Base-by-base conservation (phyloP, 2,888 invertebrate species). In the Bhutanitis thaidina region DNA sequence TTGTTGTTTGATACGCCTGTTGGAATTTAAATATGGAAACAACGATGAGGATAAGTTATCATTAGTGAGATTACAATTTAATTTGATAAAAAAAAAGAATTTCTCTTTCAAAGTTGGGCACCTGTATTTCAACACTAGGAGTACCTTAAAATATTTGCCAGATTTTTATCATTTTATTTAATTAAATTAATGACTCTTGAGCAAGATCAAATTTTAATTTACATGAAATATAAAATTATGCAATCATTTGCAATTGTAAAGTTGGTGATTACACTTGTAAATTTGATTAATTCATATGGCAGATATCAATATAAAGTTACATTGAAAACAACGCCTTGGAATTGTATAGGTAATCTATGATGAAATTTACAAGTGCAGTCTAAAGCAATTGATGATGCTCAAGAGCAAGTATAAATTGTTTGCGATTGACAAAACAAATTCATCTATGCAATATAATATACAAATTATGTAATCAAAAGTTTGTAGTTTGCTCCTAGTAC, bases 61-160 rank as follows among this genome's bases (percentile, higher is more conserved):
- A 77, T 77, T 74, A 78, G 77, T 81, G 81, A 85, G 80, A 85
- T 84, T 83, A 73, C 74, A 56, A 62, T 45, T 40, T 35, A 56
- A 52, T 53, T 52, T 52, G 35, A 27, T 37, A 45, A 20, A 12
- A 38, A 45, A 13, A 45, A 37, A 34, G 20, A n/a, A n/a, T n/a
- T n/a, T n/a, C n/a, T n/a, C 44, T 45, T 20, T 4, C 16, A 14
- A 37, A 15, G 9, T 35, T 12, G 12, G 34, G 12, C 9, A 41
- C 30, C 8, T 30, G 7, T 38, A 20, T 27, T 32, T 39, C 14
- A 40, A 39, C 34, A 49, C 40, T 7, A 20, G 4, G 25, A 29
- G 15, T 44, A 32, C 40, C 10, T 32, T 30, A 12, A 29, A 10
- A 35, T 7, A 14, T 30, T 32, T 46, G 45, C 36, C 41, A 35